These are phyloP conservation scores for Fulmarus glacialis DNA, from an alignment of 2,113 vertebrate genomes.

Conservation along the genomic window DNA sequence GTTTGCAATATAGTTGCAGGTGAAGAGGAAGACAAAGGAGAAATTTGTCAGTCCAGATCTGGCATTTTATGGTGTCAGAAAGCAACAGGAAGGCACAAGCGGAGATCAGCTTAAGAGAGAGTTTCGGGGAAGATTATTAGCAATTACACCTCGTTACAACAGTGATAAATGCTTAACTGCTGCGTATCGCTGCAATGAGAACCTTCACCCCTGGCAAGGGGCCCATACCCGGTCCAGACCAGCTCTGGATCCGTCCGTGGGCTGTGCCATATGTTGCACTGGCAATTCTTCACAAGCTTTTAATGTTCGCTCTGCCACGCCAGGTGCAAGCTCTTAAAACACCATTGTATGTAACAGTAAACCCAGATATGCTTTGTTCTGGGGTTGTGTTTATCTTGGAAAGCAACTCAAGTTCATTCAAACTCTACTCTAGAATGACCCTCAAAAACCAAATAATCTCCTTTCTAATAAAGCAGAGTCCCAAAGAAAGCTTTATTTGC, in stretches of 20 bases:
- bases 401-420: constrained; percentile 52
- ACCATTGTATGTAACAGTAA: constrained; percentile 40
- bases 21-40: neutral
- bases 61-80: neutral
- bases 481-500: constrained; percentile 45
- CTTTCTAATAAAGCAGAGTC: constrained; percentile 17
- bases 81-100: neutral
- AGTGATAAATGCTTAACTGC: constrained; percentile 2
- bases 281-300: constrained; percentile 54
- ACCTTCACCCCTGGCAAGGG: neutral
- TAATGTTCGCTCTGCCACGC: neutral
- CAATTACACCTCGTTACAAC: neutral
- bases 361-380: constrained; percentile 61
- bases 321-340: constrained; percentile 53
- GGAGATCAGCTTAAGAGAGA: neutral
- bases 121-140: neutral
- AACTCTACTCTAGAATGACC: constrained; percentile 50
- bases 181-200: neutral
- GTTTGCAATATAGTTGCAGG: neutral
- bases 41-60: neutral
- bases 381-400: constrained; percentile 54
- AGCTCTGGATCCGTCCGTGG: neutral
- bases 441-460: constrained; percentile 61
- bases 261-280: constrained; percentile 19
- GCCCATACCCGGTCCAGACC: neutral